phyloP scores from a whole-genome alignment of 1,140 invertebrate genomes.

The Aphidius ervi region DNA sequence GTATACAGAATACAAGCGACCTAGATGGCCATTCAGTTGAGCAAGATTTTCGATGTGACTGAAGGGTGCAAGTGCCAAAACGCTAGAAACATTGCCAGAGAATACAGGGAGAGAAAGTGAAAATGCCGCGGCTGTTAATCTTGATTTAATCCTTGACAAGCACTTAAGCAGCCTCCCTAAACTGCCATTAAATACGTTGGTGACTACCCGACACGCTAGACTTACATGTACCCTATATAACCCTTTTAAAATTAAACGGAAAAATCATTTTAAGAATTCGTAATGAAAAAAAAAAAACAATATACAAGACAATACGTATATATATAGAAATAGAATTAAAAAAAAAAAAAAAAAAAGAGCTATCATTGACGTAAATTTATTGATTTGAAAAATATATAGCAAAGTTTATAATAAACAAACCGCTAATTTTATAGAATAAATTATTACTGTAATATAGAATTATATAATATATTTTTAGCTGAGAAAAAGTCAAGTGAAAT shows the following conservation, averaged over 20 bases:
- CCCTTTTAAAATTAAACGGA: slow-evolving; percentile 4
- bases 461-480: no score
- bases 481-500: no score
- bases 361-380: no score
- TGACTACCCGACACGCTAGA: not conserved
- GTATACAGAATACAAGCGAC: slow-evolving; percentile 24
- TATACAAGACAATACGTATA: not conserved
- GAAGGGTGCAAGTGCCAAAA: slow-evolving; percentile 31
- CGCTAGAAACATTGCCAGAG: slow-evolving; percentile 38
- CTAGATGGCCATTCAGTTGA: slow-evolving; percentile 30
- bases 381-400: no score
- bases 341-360: no score
- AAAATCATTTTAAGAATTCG: not conserved
- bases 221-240: slow-evolving; percentile 3
- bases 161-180: slow-evolving; percentile 45
- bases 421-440: no score
- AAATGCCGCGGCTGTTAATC: slow-evolving; percentile 48
- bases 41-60: slow-evolving; percentile 27
- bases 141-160: slow-evolving; percentile 55
- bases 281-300: slow-evolving; percentile 1
- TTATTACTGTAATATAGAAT: no score
- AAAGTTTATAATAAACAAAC: no score
- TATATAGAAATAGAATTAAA: no score
- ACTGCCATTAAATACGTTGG: slow-evolving; percentile 42
- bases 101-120: slow-evolving; percentile 10